Conservation (phyloP, 1,140 invertebrate species). For the Diorhabda carinulata region DNA sequence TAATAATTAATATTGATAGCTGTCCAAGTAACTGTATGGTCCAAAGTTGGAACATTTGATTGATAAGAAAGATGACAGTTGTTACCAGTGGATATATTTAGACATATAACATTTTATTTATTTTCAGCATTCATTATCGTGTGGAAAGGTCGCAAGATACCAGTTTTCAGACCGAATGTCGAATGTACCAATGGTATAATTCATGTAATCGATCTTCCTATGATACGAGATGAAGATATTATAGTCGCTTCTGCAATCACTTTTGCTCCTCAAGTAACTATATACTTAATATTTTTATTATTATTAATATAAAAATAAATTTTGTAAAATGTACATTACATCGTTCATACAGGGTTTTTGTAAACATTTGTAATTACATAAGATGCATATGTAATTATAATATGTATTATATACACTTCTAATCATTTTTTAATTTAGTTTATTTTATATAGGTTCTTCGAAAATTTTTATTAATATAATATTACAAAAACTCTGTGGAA, state of each 20-base stretch:
- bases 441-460: no score
- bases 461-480: no score
- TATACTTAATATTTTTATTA: background rate
- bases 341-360: constrained; percentile 17
- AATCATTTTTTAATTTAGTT: no score
- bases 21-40: no score
- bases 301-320: background rate
- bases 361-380: constrained; percentile 13
- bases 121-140: constrained; percentile 72
- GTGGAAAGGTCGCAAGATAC: constrained; percentile 78
- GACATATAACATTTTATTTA: no score
- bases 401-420: no score
- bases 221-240: constrained; percentile 81
- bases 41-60: no score
- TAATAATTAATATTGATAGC: no score
- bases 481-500: no score
- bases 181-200: constrained; percentile 91
- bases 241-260: constrained; percentile 65
- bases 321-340: background rate
- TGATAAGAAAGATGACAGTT: no score
- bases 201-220: constrained; percentile 82
- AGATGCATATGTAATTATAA: no score
- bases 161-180: constrained; percentile 82
- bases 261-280: constrained; percentile 39
- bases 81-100: no score